Evolutionary conservation across 1,140 invertebrate genomes (phyloP), one percentile per base, ranked within the genome.

Genomic region (Prorops nasuta): DNA sequence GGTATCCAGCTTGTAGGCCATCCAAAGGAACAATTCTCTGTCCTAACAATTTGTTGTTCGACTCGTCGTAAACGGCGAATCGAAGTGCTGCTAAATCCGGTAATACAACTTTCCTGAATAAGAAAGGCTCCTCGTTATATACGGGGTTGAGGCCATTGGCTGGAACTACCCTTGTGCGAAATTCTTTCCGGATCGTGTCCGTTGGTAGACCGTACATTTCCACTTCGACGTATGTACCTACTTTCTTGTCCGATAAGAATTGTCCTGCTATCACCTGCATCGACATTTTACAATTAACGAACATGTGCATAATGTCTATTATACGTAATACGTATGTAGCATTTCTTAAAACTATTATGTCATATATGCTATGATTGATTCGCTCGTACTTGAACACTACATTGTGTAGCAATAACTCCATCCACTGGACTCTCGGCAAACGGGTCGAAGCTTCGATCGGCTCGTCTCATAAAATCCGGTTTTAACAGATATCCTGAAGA

Each of bases 181-280:
- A 99, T 79, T 99, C 98, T 74, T 96, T 97, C 19, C 96, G 82
- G 61, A 99, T 99, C 19, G 97, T 99, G 78, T 99, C 98, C 0
- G 98, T 96, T 1, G 98, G 96, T 58, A 99, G 80, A 39, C 97
- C 97, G 78, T 98, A 99, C 98, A 99, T 99, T 77, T 99, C 97
- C 18, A 99, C 97, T 78, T 99, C 97, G 8, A 99, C 98, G 77
- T 98, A 99, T 2, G 98, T 99, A 7, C 96, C 96, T 35, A 91
- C 92, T 77, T 98, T 98, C 77, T 98, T 98, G 73, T 99, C 98
- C 0, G 96, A 98, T 60, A 99, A 86, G 79, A 99, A 99, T 80
- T 99, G 98, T 1, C 98, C 98, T 36, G 97, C 97, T 67, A 99
- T 98, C 3, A 98, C 93, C 91, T 94, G 60, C 58, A 44, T 41